A percentile compares a stretch with the other conserved stretches of the same genome.
These are phyloP conservation scores for Clitarchus hookeri DNA, from an alignment of 2,888 invertebrate species.

Conservation along the genomic window DNA sequence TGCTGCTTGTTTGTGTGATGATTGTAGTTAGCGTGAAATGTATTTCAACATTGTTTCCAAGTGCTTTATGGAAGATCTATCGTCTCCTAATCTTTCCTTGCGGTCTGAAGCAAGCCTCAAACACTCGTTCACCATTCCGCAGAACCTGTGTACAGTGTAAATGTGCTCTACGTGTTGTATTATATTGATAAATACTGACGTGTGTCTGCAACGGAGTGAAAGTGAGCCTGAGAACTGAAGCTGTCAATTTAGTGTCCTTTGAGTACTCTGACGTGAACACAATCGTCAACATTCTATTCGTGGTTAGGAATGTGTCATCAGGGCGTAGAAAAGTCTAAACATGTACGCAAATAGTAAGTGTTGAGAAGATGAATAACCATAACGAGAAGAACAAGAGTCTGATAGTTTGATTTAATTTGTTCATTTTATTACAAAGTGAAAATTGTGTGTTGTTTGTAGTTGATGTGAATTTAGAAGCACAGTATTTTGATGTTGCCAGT, in stretches of 20 bases:
- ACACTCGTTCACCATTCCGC: neutral
- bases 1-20: neutral
- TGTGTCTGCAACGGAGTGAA: constrained; percentile 15
- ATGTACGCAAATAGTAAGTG: constrained; percentile 10
- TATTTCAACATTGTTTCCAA: constrained; percentile 29
- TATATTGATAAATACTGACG: constrained; percentile 6
- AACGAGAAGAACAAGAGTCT: neutral
- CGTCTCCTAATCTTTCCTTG: constrained; percentile 30
- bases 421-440: neutral
- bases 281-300: neutral
- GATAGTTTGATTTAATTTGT: constrained; percentile 5
- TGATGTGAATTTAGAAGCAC: neutral
- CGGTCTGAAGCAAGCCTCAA: constrained; percentile 30
- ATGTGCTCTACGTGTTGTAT: constrained; percentile 16
- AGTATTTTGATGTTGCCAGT: constrained; percentile 9
- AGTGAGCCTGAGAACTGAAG: neutral
- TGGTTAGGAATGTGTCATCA: constrained; percentile 9
- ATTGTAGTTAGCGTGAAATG: neutral
- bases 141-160: constrained; percentile 12
- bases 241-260: neutral
- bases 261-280: neutral
- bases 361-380: neutral
- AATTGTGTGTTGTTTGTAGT: neutral
- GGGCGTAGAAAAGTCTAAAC: neutral
- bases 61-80: constrained; percentile 37